Evolutionary conservation across 2,888 invertebrate genomes (phyloP).

Genomic region (Meganola albula): DNA sequence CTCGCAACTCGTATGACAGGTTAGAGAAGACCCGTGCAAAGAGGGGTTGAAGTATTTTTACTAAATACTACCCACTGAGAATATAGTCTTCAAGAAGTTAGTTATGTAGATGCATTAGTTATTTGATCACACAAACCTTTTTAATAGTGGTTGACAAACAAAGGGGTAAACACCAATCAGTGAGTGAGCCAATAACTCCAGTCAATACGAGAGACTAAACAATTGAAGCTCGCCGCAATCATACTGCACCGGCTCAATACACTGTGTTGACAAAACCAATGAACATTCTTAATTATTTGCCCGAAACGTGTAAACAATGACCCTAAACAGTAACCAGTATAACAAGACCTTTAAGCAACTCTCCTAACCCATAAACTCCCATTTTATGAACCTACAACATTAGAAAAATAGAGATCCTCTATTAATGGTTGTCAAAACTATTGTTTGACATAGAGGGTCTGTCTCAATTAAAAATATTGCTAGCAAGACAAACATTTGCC

Average conservation of each 20-base stretch:
- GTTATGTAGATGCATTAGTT: too few relatives aligned
- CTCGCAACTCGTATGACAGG: too few relatives aligned
- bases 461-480: constrained; percentile 74
- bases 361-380: constrained; percentile 10
- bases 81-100: too few relatives aligned
- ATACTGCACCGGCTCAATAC: constrained; percentile 35
- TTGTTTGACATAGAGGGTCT: constrained; percentile 62
- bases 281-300: constrained; percentile 76
- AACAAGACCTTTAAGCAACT: constrained; percentile 29
- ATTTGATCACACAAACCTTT: too few relatives aligned
- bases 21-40: too few relatives aligned
- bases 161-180: constrained; percentile 30
- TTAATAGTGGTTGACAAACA: constrained; percentile 17
- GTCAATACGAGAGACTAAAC: constrained; percentile 52
- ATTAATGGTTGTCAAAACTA: constrained; percentile 41
- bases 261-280: constrained; percentile 73
- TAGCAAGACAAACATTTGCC: constrained; percentile 73
- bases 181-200: constrained; percentile 44
- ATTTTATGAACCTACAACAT: constrained; percentile 2
- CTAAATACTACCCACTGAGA: too few relatives aligned
- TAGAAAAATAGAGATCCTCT: constrained; percentile 27
- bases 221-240: constrained; percentile 54
- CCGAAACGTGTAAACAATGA: constrained; percentile 67
- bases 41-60: too few relatives aligned
- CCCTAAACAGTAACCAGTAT: constrained; percentile 43